These are phyloP conservation scores for Phasianus colchicus DNA, from an alignment of 2,113 vertebrate species.

Conservation along the genomic window DNA sequence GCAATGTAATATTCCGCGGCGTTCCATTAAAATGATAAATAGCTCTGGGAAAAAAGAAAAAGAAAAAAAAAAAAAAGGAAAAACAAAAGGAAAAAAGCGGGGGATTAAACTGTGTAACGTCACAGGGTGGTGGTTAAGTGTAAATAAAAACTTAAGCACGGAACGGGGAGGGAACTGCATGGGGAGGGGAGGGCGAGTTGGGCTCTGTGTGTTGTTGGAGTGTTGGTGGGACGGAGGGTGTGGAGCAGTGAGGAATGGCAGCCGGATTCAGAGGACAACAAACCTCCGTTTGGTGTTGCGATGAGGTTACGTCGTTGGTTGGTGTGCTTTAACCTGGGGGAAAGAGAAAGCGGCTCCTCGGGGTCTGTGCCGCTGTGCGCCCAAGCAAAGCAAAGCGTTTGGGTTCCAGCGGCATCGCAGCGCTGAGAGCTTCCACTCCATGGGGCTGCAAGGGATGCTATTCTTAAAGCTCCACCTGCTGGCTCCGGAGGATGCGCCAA, in stretches of 20 bases:
- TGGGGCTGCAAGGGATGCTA: slow-evolving; percentile 64
- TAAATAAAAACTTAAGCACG: slow-evolving; percentile 59
- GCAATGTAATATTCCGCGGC: slow-evolving; percentile 77
- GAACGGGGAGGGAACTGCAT: not conserved
- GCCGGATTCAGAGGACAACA: slow-evolving; percentile 80
- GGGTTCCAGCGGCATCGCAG: slow-evolving; percentile 79
- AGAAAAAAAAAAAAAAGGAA: too few species aligned
- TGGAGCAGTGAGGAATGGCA: slow-evolving; percentile 74
- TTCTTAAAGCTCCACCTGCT: slow-evolving; percentile 81
- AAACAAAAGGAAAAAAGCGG: not conserved
- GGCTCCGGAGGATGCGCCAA: slow-evolving; percentile 43
- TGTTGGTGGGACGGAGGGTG: slow-evolving; percentile 72
- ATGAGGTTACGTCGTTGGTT: slow-evolving; percentile 82
- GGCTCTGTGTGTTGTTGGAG: not conserved
- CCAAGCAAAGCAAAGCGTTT: slow-evolving; percentile 30
- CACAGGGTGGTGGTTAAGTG: slow-evolving; percentile 63
- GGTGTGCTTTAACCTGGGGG: slow-evolving; percentile 80
- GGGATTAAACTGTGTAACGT: slow-evolving; percentile 74
- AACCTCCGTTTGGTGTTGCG: slow-evolving; percentile 82
- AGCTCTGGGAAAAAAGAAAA: not conserved
- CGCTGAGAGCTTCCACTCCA: slow-evolving; percentile 71
- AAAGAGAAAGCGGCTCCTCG: slow-evolving; percentile 75
- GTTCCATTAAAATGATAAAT: slow-evolving; percentile 83
- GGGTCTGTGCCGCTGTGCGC: slow-evolving; percentile 65
- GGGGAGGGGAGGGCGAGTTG: not conserved